Evolutionary conservation across 37 sponge, comb jelly and placozoan species (phyloP), one percentile per base, ranked within the genome.

Genomic region (Hexactinellida sp.): DNA sequence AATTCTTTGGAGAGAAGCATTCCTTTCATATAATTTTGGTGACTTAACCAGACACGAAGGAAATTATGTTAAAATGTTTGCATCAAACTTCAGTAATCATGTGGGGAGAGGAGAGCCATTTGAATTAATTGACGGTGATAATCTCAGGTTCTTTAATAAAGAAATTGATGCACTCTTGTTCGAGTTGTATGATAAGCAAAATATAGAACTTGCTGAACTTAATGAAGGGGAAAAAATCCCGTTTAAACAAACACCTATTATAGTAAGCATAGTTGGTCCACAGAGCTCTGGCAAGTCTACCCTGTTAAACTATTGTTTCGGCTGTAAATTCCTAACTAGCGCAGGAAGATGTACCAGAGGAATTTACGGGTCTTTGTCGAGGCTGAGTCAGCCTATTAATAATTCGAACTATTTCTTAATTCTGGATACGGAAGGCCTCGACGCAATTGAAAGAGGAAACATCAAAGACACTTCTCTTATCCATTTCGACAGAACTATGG

Each of bases 271-370:
- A 63, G 21, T 63, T n/a, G 76, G 76, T 5, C 76, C 76, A 21
- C 76, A 63, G 76, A 63, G 76, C 13, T 63, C 76, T 32, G 76
- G 76, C 3, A 63, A 63, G 34, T 63, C 76, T 63, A 63, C 76
- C 3, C 76, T 63, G 32, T n/a, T 63, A 23, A 63, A 63, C 76
- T 63, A 63, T 23, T 63, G 32, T 28, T 63, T 63, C 34, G 76
- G 76, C 30, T 63, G 76, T 23, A 63, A 63, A 23, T 63, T 63
- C 76, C 30, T 63, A n/a, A 63, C 76, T 63, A 63, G 76, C 13
- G 76, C 76, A 7, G 76, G 76, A 63, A 63, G 76, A 63, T 63
- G 76, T n/a, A 63, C 76, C 25, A 63, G 30, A 63, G 76, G 76
- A 28, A n/a, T 63, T 3, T 63, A 63, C 30, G 76, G 19, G 5